These are phyloP conservation scores for Polia nebulosa DNA, from an alignment of 2,888 invertebrate species.

Conservation along the genomic window DNA sequence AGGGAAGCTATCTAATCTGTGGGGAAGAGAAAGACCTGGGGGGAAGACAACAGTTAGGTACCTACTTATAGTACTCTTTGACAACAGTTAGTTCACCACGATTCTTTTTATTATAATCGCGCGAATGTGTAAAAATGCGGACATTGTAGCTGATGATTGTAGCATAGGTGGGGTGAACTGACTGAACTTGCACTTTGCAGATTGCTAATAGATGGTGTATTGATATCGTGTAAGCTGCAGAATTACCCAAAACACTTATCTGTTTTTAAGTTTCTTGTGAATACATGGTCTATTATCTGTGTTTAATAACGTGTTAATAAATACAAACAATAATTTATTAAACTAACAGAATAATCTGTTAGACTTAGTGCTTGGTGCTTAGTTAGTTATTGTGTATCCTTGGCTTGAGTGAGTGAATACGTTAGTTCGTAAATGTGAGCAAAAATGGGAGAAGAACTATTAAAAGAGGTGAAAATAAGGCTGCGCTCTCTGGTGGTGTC, in stretches of 20 bases:
- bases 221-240: background rate
- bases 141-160: too few relatives aligned
- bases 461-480: constrained; percentile 77
- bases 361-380: background rate
- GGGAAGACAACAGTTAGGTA: too few relatives aligned
- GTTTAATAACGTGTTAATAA: background rate
- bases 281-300: background rate
- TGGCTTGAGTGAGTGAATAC: background rate
- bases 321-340: background rate
- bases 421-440: background rate
- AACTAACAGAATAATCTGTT: background rate
- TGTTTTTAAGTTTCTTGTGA: background rate
- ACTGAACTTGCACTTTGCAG: too few relatives aligned
- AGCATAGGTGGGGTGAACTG: too few relatives aligned
- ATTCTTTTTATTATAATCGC: too few relatives aligned
- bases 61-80: too few relatives aligned
- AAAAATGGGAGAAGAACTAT: constrained; percentile 77
- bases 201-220: background rate
- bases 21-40: too few relatives aligned
- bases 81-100: too few relatives aligned
- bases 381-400: too few relatives aligned
- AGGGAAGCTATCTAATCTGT: too few relatives aligned
- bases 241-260: background rate
- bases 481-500: constrained; percentile 86
- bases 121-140: too few relatives aligned